Conservation (phyloP, 2,797 vertebrate species). For the Astyanax mexicanus region DNA sequence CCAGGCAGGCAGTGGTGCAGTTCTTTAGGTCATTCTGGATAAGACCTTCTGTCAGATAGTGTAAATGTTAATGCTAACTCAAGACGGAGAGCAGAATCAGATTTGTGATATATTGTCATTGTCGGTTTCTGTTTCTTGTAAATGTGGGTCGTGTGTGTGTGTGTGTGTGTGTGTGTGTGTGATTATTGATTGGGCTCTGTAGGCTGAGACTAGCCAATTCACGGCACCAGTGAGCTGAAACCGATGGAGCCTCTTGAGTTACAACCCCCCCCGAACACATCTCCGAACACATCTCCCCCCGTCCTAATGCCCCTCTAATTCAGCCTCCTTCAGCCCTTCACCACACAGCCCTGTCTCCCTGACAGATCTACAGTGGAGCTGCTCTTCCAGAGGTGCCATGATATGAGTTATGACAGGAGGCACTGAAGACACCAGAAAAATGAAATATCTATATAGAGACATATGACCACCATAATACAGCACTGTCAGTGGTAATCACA, state of each 20-base stretch:
- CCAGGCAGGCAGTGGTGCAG: too few species aligned
- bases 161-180: slow-evolving; percentile 55
- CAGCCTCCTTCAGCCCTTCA: slow-evolving; percentile 59
- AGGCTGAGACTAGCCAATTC: slow-evolving; percentile 83
- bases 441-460: too few species aligned
- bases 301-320: slow-evolving; percentile 69
- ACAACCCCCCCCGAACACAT: slow-evolving; percentile 65
- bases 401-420: too few species aligned
- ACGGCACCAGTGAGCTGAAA: slow-evolving; percentile 82
- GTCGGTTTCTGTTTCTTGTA: slow-evolving; percentile 20
- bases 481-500: too few species aligned
- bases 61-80: neutral
- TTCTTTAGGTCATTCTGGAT: neutral
- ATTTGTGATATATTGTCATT: neutral
- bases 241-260: slow-evolving; percentile 82
- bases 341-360: neutral
- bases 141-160: slow-evolving; percentile 36
- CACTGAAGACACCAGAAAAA: too few species aligned
- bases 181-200: slow-evolving; percentile 80
- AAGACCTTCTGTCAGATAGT: neutral
- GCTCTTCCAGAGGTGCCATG: neutral
- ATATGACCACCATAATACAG: too few species aligned
- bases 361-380: neutral
- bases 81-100: neutral
- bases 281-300: neutral